These are phyloP conservation scores for Pteruthius melanotis DNA, from an alignment of 2,113 vertebrate species.

Conservation along the genomic window DNA sequence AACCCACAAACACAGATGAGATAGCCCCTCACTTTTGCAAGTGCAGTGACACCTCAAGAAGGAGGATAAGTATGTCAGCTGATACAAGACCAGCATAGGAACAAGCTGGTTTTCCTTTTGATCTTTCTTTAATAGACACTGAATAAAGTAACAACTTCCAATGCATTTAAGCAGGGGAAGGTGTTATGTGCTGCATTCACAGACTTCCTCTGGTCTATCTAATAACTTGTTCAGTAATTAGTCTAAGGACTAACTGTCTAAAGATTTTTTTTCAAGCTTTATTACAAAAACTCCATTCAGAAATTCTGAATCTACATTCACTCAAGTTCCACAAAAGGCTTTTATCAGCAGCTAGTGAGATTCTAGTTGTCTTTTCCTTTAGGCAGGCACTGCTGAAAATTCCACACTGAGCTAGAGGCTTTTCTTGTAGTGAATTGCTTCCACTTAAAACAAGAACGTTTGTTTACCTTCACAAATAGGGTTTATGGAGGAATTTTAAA, in stretches of 20 bases:
- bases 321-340: background rate
- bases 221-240: background rate
- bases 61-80: background rate
- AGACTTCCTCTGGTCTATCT: background rate
- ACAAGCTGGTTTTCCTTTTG: background rate
- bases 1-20: background rate
- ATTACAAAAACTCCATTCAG: background rate
- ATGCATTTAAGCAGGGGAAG: background rate
- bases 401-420: background rate
- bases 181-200: background rate
- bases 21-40: background rate
- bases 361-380: background rate
- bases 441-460: background rate
- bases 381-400: background rate
- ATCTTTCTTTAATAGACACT: background rate
- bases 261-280: background rate
- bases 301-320: background rate
- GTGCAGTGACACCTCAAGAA: background rate
- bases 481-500: background rate
- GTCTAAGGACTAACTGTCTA: background rate
- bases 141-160: background rate
- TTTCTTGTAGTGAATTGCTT: background rate
- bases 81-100: background rate
- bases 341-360: background rate
- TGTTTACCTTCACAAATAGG: background rate